Evolutionary conservation across 1,140 invertebrate species (phyloP), one percentile per base, ranked within the genome.

Genomic region (Carposina sasakii): DNA sequence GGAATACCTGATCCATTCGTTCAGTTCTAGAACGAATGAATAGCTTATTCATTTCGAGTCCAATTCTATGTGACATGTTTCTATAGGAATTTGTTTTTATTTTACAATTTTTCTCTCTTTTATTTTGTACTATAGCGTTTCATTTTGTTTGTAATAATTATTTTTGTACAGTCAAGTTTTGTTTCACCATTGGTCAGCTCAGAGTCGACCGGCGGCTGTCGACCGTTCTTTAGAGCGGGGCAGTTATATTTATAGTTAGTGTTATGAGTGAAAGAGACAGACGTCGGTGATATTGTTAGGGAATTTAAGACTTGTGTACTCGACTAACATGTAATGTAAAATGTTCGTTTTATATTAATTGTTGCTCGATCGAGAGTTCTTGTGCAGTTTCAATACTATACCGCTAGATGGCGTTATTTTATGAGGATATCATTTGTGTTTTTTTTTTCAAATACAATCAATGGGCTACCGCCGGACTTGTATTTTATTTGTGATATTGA

Each of bases 401-500:
- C n/a, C n/a, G n/a, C n/a, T n/a, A n/a, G n/a, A n/a, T n/a, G n/a
- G n/a, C n/a, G n/a, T n/a, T n/a, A n/a, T n/a, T n/a, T n/a, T n/a
- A n/a, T n/a, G n/a, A n/a, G n/a, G n/a, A n/a, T n/a, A n/a, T n/a
- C n/a, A n/a, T n/a, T n/a, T n/a, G n/a, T n/a, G n/a, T n/a, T n/a
- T n/a, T n/a, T 36, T 12, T 36, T 5, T 16, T 15, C 24, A 28
- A 6, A 28, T 6, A 5, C 36, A 3, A 39, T 12, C 2, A 9
- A 21, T 39, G 22, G 17, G 36, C 31, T 15, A 20, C 4, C 36
- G 20, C 36, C 48, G 54, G 63, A 48, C 63, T 66, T 67, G 62
- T 77, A 70, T 73, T 75, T 67, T 64, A 67, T 81, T 81, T 77
- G 76, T 77, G 76, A 81, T 77, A 79, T 76, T 75, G 67, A 73